Conservation (phyloP, 2,888 invertebrate species). For the Rotaria sp. region DNA sequence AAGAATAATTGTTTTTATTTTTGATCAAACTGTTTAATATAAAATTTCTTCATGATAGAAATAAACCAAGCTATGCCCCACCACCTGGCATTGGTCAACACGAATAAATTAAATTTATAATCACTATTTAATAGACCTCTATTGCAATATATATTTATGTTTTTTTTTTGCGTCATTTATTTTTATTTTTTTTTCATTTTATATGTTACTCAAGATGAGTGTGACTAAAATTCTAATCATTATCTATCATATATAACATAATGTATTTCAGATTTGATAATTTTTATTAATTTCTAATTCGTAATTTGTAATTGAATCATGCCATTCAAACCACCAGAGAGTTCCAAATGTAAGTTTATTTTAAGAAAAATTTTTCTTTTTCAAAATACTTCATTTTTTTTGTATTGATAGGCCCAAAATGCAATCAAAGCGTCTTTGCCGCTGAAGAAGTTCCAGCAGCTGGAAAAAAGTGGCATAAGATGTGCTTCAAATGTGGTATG, state of each 20-base stretch:
- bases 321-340: background rate
- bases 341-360: background rate
- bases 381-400: background rate
- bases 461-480: constrained; percentile 95
- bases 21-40: constrained; percentile 66
- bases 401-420: constrained; percentile 69
- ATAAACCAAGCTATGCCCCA: background rate
- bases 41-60: background rate
- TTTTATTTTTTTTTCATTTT: background rate
- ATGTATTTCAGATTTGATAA: background rate
- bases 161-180: background rate
- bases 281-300: background rate
- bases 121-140: too few relatives aligned
- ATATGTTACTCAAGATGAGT: background rate
- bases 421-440: constrained; percentile 96
- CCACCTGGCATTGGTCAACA: background rate
- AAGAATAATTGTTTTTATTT: constrained; percentile 80
- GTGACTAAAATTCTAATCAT: background rate
- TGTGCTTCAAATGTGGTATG: constrained; percentile 97
- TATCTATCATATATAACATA: background rate
- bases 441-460: constrained; percentile 97
- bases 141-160: too few relatives aligned
- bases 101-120: background rate
- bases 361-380: too few relatives aligned
- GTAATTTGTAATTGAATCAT: background rate